These are phyloP conservation scores for Ophthalmolycus amberensis DNA, from an alignment of 2,113 vertebrate species.

Conservation along the genomic window DNA sequence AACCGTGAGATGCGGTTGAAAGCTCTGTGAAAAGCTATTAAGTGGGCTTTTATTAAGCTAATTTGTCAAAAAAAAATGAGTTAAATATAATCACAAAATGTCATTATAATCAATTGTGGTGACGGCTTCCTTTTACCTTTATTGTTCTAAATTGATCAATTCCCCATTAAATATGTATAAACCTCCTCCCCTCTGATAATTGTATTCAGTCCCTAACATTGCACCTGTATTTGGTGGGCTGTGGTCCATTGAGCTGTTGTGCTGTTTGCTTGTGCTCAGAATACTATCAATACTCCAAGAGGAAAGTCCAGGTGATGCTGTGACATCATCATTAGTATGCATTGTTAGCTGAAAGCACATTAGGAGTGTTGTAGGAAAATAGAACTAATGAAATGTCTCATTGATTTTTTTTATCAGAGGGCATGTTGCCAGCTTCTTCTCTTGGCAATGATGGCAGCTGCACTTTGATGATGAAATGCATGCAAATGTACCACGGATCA, in stretches of 20 bases:
- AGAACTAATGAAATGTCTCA: conserved; percentile 14
- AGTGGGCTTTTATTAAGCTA: background rate
- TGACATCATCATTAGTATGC: background rate
- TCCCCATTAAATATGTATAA: background rate
- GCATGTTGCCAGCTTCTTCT: conserved; percentile 27
- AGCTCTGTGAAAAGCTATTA: background rate
- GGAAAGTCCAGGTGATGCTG: background rate
- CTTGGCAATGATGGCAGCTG: conserved; percentile 27
- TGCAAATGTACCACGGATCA: conserved; percentile 29
- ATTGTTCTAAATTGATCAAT: background rate
- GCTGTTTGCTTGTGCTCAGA: too few species aligned
- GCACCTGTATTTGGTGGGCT: background rate
- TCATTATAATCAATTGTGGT: background rate
- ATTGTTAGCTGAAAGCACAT: background rate
- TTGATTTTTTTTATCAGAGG: conserved; percentile 27
- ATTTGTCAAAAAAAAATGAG: background rate
- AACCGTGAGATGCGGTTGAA: background rate
- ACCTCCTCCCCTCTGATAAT: background rate
- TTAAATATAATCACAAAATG: background rate
- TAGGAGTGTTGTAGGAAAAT: conserved; percentile 12
- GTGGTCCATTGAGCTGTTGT: too few species aligned
- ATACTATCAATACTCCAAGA: background rate
- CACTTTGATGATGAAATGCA: conserved; percentile 56
- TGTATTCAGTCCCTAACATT: background rate
- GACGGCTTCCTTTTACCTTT: background rate